A percentile compares a stretch with the other conserved stretches of the same genome.
phyloP scores from a whole-genome alignment of 2,888 invertebrate species.

The Ceratothoa steindachneri region DNA sequence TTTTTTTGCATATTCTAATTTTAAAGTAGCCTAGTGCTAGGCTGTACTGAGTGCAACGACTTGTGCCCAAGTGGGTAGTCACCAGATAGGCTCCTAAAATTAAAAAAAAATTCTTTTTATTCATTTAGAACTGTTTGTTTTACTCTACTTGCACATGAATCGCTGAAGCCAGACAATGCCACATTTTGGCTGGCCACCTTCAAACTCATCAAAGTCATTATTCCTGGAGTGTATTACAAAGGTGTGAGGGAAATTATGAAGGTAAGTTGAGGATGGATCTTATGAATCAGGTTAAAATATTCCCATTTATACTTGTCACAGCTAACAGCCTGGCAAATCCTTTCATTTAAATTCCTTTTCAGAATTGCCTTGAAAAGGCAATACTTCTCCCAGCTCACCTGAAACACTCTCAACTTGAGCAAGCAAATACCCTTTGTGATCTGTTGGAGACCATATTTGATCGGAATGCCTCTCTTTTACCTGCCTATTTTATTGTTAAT shows the following conservation, averaged over 20 bases:
- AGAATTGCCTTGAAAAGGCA: neutral
- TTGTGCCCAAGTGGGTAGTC: too few species aligned
- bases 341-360: too few species aligned
- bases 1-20: too few species aligned
- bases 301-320: too few species aligned
- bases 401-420: slow-evolving; percentile 74
- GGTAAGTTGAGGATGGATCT: slow-evolving; percentile 54
- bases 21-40: too few species aligned
- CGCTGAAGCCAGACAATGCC: slow-evolving; percentile 60
- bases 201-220: slow-evolving; percentile 73
- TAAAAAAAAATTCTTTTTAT: too few species aligned
- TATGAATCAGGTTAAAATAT: too few species aligned
- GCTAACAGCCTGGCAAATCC: too few species aligned
- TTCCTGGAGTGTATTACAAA: slow-evolving; percentile 91
- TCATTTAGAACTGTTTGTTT: neutral
- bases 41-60: too few species aligned
- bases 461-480: slow-evolving; percentile 81
- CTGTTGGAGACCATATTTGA: slow-evolving; percentile 87
- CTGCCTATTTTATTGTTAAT: slow-evolving; percentile 91
- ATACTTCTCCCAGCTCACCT: slow-evolving; percentile 68
- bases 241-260: slow-evolving; percentile 90
- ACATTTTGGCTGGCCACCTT: slow-evolving; percentile 90
- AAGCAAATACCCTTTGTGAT: slow-evolving; percentile 72
- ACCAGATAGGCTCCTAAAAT: too few species aligned
- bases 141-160: neutral